Evolutionary conservation across 2,888 invertebrate genomes (phyloP), one percentile per base, ranked within the genome.

Genomic region (Athrips mouffetella): DNA sequence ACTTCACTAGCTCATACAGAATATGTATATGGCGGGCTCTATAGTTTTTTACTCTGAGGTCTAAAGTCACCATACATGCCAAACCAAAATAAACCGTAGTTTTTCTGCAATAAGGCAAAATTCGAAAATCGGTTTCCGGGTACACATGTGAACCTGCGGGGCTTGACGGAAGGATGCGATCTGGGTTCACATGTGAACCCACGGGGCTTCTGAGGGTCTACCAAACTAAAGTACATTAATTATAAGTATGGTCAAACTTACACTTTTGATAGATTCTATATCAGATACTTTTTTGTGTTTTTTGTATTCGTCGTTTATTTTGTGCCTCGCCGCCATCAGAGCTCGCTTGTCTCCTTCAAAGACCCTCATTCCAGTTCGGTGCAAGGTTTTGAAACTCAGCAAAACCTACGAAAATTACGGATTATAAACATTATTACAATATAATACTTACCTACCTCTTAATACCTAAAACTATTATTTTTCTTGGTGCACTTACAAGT

Each of bases 231-330:
- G 6, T 16, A 8, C 1, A 35, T 15, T 8, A 1, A 21, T n/a
- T 45, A 44, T 45, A 35, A 48, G 48, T 31, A 30, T 27, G 45
- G n/a, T 47, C 42, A 20, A 45, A 65, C 72, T 73, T 84, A 94
- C 93, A 80, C 93, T 91, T 67, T 87, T 75, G 49, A 96, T 92
- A 54, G 91, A 83, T 10, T 80, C 80, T 51, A 76, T 71, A 66
- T 94, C 90, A 3, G 79, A 79, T 15, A 94, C 85, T 65, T 89
- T 65, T 69, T 90, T 92, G 70, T 94, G 91, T 73, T 93, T 93
- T 55, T 77, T 89, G 75, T 91, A 96, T 66, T 93, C 93, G 44
- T 92, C 91, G 75, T 96, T 95, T 51, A 96, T 94, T 83, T 91
- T 92, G n/a, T 80, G 60, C 62, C 95, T 89, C 1, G 91, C 91